Base-by-base conservation (phyloP, 1,140 invertebrate genomes). In the Lordiphosa clarofinis region DNA sequence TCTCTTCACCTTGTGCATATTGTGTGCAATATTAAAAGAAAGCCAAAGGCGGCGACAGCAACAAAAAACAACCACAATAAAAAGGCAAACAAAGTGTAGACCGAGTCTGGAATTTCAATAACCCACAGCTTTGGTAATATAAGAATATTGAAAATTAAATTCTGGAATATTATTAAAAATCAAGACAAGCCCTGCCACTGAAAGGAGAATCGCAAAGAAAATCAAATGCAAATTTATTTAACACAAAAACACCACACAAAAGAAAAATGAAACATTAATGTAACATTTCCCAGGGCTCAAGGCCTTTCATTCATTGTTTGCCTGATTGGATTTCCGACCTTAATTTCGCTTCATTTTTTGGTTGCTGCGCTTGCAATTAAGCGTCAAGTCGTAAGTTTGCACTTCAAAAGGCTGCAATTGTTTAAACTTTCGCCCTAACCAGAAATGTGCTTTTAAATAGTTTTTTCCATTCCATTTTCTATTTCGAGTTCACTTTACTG, bases 361-460 rank as follows among this genome's bases (percentile, higher is more conserved):
- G 47, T 47, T 33, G 33, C 35, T 39, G 24, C 24, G 24, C 6
- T 28, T 56, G 56, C 70, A 75, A 72, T 82, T 82, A 72, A 75
- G 58, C 56, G 46, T 46, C 39, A 57, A 64, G 61, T 52, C 50
- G 46, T 48, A 70, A 42, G 66, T 28, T 28, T 50, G 35, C 47
- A 65, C 59, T 47, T 35, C 19, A 55, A 46, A 36, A 35, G 35
- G 28, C 39, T 76, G 56, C 60, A 72, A 76, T 54, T 61, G 62
- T 66, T 67, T 62, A 19, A 59, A 56, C 39, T 59, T 50, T 57
- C 24, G 40, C 28, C 10, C 37, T 5, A 36, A 38, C 21, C 44
- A 67, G 39, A 72, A 82, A 82, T 64, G 53, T 66, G 78, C 74
- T 81, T 82, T 82, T 82, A 82, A 81, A 81, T 82, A 76, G 76